Percentiles rank a stretch among this genome's conserved stretches.
Conservation (phyloP, 2,113 vertebrate genomes). For the Sceloporus undulatus region DNA sequence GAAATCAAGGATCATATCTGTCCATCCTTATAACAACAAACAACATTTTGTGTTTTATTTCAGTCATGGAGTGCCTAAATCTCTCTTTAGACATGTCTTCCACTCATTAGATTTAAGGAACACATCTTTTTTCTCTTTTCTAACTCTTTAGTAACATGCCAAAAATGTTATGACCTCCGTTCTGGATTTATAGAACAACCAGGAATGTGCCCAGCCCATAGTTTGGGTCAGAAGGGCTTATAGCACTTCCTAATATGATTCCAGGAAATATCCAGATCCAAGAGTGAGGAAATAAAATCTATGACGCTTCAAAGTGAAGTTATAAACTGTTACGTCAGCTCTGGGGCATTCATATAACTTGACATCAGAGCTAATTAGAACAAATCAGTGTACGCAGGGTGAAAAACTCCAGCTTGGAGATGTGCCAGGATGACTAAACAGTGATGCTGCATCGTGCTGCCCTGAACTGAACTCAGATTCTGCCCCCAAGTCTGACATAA, state of each 20-base stretch:
- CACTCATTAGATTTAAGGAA: background rate
- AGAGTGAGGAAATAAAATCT: background rate
- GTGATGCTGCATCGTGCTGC: slow-evolving; percentile 8
- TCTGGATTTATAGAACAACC: background rate
- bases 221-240: background rate
- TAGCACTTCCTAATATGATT: background rate
- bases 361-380: background rate
- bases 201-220: background rate
- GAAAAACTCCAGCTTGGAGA: background rate
- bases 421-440: slow-evolving; percentile 2
- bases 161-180: background rate
- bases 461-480: slow-evolving; percentile 41
- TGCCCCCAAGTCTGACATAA: slow-evolving; percentile 15
- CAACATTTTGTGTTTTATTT: background rate
- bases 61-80: background rate
- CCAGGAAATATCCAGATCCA: background rate
- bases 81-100: background rate
- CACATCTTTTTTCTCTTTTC: background rate
- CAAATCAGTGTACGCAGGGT: background rate
- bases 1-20: background rate
- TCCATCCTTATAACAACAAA: background rate
- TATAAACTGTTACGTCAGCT: background rate
- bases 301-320: background rate
- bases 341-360: background rate
- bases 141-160: background rate